These are phyloP conservation scores for Mamestra brassicae DNA, from an alignment of 2,888 invertebrate genomes.

Conservation along the genomic window DNA sequence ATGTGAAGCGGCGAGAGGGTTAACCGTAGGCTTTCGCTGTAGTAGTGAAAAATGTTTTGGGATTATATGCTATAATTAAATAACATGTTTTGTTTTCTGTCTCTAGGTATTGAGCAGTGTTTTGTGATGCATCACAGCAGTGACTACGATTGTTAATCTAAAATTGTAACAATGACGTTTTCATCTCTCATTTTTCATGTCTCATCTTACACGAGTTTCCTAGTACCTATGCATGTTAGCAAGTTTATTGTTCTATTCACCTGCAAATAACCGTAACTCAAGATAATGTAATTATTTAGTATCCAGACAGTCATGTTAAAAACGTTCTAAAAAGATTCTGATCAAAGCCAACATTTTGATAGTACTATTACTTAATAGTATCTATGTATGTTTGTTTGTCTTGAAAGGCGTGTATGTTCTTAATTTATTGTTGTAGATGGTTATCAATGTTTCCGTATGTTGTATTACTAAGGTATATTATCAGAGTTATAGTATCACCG, in stretches of 20 bases:
- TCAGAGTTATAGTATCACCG: neutral
- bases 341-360: conserved; percentile 26
- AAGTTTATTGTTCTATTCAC: conserved; percentile 15
- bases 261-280: conserved; percentile 14
- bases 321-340: conserved; percentile 34
- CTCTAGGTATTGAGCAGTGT: no score
- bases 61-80: no score
- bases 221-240: neutral
- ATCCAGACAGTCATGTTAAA: conserved; percentile 12
- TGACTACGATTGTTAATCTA: no score
- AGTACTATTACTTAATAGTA: neutral
- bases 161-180: neutral
- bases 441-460: conserved; percentile 17
- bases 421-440: conserved; percentile 16
- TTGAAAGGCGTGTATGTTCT: conserved; percentile 30
- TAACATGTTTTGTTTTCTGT: no score
- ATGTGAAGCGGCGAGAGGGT: no score
- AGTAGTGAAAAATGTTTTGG: no score
- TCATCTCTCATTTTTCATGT: no score
- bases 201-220: neutral
- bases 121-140: no score
- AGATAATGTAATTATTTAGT: neutral
- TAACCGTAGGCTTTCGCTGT: no score
- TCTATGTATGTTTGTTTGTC: conserved; percentile 21
- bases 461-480: neutral